Conservation (phyloP, 1,140 invertebrate species). For the Atta colombica region DNA sequence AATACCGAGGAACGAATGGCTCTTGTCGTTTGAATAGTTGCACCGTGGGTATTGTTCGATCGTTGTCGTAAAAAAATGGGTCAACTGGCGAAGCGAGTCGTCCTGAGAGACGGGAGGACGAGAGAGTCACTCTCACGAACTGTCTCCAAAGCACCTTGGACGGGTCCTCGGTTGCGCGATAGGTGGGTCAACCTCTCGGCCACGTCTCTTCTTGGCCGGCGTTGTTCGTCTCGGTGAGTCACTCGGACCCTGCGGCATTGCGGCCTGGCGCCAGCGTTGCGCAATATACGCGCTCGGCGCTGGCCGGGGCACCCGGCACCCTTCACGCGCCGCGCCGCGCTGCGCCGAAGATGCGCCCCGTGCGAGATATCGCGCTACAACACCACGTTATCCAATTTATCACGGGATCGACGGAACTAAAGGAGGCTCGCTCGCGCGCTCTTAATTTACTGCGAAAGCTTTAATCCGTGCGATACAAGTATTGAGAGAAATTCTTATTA, state of each 20-base stretch:
- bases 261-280: conserved; percentile 84
- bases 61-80: conserved; percentile 63
- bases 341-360: conserved; percentile 25
- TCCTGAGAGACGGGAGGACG: conserved; percentile 61
- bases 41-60: conserved; percentile 13
- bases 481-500: conserved; percentile 1
- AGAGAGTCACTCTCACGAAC: conserved; percentile 73
- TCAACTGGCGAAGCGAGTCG: conserved; percentile 65
- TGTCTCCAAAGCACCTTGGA: conserved; percentile 80
- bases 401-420: conserved; percentile 49
- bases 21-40: conserved; percentile 11
- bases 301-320: conserved; percentile 46
- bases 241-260: conserved; percentile 79
- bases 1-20: neutral
- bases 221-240: conserved; percentile 81
- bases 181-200: conserved; percentile 80
- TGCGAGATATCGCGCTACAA: conserved; percentile 46
- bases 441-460: conserved; percentile 30
- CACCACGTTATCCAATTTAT: conserved; percentile 50
- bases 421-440: conserved; percentile 5
- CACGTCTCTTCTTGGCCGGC: conserved; percentile 72
- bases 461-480: conserved; percentile 12
- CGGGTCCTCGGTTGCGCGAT: conserved; percentile 80
- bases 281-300: conserved; percentile 73
- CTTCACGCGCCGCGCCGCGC: conserved; percentile 1